These are phyloP conservation scores for Candidula unifasciata DNA, from an alignment of 2,888 invertebrate genomes.

Conservation along the genomic window DNA sequence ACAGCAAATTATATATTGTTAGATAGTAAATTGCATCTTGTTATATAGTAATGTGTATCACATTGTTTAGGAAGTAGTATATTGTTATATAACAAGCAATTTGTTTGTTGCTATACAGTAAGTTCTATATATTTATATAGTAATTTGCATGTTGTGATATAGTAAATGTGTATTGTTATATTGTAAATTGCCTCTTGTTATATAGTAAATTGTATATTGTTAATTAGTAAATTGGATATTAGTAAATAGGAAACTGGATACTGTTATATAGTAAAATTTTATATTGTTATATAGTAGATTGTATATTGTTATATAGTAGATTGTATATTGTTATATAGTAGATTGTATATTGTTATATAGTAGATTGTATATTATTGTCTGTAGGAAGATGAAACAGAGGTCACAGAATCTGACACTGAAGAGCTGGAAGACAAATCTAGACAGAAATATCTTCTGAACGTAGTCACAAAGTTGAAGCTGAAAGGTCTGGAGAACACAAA, in stretches of 20 bases:
- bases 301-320: not conserved
- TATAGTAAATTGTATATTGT: no score
- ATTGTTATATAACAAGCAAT: no score
- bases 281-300: slow-evolving; percentile 44
- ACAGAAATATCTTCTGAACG: slow-evolving; percentile 20
- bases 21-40: no score
- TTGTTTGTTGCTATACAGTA: no score
- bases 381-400: slow-evolving; percentile 31
- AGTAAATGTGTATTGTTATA: no score
- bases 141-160: no score
- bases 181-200: no score
- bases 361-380: not conserved
- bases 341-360: not conserved
- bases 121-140: no score
- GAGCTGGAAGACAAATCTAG: slow-evolving; percentile 11
- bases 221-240: slow-evolving; percentile 39
- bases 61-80: no score
- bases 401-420: slow-evolving; percentile 27
- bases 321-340: not conserved
- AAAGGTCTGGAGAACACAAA: slow-evolving; percentile 13
- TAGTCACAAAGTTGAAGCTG: slow-evolving; percentile 21
- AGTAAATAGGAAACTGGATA: slow-evolving; percentile 33
- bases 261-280: not conserved
- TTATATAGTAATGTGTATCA: no score
- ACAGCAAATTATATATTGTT: slow-evolving; percentile 29